These are phyloP conservation scores for Petromus typicus DNA, from an alignment of 2,113 vertebrate species.

Conservation along the genomic window DNA sequence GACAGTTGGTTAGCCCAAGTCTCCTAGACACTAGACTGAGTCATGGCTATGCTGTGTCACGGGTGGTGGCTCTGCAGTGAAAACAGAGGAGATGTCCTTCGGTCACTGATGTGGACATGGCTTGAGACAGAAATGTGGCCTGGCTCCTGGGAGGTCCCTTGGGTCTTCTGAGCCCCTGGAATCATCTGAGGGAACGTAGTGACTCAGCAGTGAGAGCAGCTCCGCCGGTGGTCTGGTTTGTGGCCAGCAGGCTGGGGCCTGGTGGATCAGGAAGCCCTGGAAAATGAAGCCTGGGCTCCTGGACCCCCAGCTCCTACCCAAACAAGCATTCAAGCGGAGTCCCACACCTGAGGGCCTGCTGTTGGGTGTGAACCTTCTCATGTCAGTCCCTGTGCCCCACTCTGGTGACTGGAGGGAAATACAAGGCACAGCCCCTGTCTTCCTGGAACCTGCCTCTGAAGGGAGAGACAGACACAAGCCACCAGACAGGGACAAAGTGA, in stretches of 20 bases:
- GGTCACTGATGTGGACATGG: not conserved
- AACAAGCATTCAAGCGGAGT: not conserved
- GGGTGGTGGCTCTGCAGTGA: not conserved
- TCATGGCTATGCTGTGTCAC: not conserved
- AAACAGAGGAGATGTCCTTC: no score
- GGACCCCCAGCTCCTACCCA: no score
- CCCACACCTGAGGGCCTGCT: not conserved
- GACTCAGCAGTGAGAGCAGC: not conserved
- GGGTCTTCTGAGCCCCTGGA: no score
- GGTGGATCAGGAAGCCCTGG: not conserved
- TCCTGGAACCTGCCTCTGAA: no score
- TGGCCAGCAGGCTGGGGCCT: not conserved
- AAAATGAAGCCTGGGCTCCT: not conserved
- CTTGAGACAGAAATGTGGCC: not conserved
- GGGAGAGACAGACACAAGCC: not conserved
- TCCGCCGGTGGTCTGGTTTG: not conserved
- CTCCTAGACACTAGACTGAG: not conserved
- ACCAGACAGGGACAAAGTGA: fast-evolving
- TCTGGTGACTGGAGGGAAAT: not conserved
- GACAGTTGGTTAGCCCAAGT: not conserved
- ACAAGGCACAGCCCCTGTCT: not conserved
- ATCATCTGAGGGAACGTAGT: not conserved
- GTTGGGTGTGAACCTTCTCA: not conserved
- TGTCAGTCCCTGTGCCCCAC: not conserved
- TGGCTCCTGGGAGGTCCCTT: fast-evolving